phyloP scores from a whole-genome alignment of 2,113 vertebrate species.

The Andinoacara biseriatus region DNA sequence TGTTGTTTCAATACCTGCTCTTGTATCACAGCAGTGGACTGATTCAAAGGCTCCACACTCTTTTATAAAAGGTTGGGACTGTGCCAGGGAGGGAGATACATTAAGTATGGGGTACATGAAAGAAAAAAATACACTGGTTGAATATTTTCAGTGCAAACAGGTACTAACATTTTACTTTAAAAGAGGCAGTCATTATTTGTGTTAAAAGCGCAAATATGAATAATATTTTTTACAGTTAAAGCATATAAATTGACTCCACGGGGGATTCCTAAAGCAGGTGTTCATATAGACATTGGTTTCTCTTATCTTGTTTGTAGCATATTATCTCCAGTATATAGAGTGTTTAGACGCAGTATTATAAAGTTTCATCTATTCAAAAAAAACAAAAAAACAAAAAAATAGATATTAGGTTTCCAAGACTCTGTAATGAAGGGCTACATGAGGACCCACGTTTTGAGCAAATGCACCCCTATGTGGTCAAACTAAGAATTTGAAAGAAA shows the following conservation, averaged over 20 bases:
- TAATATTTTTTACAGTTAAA: not conserved
- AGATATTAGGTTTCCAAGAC: slow-evolving; percentile 2
- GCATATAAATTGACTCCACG: not conserved
- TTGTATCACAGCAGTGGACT: slow-evolving; percentile 63
- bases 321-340: not conserved
- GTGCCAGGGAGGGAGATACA: slow-evolving; percentile 59
- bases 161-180: slow-evolving; percentile 19
- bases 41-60: slow-evolving; percentile 56
- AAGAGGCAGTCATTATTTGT: not conserved
- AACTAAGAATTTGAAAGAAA: slow-evolving; percentile 59
- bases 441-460: slow-evolving; percentile 50
- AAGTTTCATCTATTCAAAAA: not conserved
- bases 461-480: slow-evolving; percentile 77
- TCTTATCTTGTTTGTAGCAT: not conserved
- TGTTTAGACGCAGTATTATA: not conserved
- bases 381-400: not conserved
- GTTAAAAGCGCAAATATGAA: not conserved
- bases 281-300: not conserved
- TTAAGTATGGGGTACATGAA: slow-evolving; percentile 19
- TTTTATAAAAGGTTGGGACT: slow-evolving; percentile 51
- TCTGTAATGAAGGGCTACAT: slow-evolving; percentile 17
- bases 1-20: slow-evolving; percentile 65
- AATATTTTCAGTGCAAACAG: slow-evolving; percentile 30
- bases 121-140: not conserved
- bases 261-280: not conserved